phyloP scores from a whole-genome alignment of 2,888 invertebrate genomes.

The Trichopoda pennipes region DNA sequence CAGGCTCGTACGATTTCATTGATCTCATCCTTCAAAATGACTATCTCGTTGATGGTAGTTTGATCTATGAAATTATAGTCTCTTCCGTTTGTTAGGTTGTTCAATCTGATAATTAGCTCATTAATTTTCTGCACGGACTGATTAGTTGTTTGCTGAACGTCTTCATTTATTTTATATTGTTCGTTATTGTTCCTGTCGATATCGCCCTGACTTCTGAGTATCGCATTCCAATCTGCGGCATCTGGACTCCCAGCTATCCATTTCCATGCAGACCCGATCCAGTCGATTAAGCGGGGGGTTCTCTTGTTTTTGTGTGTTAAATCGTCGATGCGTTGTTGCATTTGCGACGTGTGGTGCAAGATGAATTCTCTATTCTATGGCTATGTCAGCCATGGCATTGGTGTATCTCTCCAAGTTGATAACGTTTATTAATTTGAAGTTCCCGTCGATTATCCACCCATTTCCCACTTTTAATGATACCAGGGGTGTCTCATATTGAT shows the following conservation, averaged over 20 bases:
- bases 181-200: too few relatives aligned
- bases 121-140: too few relatives aligned
- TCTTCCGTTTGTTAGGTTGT: background rate
- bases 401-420: background rate
- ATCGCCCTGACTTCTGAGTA: too few relatives aligned
- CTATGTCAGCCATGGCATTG: background rate
- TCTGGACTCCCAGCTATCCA: background rate
- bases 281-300: too few relatives aligned
- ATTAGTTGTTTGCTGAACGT: too few relatives aligned
- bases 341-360: too few relatives aligned
- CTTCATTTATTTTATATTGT: too few relatives aligned
- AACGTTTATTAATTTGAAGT: background rate
- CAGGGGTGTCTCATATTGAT: background rate
- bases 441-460: background rate
- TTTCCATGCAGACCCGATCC: too few relatives aligned
- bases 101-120: background rate
- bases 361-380: too few relatives aligned
- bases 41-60: background rate
- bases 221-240: too few relatives aligned
- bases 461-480: background rate
- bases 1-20: background rate
- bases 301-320: background rate
- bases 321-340: background rate
- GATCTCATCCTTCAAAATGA: slow-evolving; percentile 11
- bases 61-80: background rate